These are phyloP conservation scores for Pseudomyrmex dendroicus DNA, from an alignment of 1,140 invertebrate genomes.

Conservation along the genomic window DNA sequence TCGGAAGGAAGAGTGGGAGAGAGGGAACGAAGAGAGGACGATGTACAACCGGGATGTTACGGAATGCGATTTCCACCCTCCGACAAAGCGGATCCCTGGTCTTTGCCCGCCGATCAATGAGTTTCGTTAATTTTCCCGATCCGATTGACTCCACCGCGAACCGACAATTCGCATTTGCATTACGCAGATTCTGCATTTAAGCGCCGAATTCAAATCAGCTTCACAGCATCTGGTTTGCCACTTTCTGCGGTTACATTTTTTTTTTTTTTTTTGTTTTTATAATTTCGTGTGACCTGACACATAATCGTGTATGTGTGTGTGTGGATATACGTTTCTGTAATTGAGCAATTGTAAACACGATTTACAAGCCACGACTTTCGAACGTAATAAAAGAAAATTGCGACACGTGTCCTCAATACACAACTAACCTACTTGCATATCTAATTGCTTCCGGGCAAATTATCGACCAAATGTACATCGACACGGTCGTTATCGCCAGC, in stretches of 20 bases:
- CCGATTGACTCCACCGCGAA: slow-evolving; percentile 32
- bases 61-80: slow-evolving; percentile 17
- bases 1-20: background rate
- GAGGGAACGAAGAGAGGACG: background rate
- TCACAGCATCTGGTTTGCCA: too few relatives aligned
- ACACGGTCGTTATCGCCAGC: slow-evolving; percentile 32
- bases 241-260: too few relatives aligned
- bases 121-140: slow-evolving; percentile 50
- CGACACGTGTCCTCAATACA: background rate
- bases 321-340: too few relatives aligned
- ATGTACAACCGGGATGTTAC: slow-evolving; percentile 22
- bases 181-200: slow-evolving; percentile 42
- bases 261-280: too few relatives aligned
- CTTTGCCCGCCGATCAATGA: background rate
- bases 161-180: slow-evolving; percentile 31
- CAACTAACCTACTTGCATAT: slow-evolving; percentile 32
- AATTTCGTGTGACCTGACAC: too few relatives aligned
- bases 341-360: too few relatives aligned
- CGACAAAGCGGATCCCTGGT: slow-evolving; percentile 11
- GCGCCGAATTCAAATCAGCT: slow-evolving; percentile 8
- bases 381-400: background rate
- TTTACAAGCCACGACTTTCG: background rate
- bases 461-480: slow-evolving; percentile 32
- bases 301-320: too few relatives aligned
- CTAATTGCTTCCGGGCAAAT: slow-evolving; percentile 27